Evolutionary conservation across 2,888 invertebrate species (phyloP), one percentile per base, ranked within the genome.

Genomic region (Geotrupes spiniger): DNA sequence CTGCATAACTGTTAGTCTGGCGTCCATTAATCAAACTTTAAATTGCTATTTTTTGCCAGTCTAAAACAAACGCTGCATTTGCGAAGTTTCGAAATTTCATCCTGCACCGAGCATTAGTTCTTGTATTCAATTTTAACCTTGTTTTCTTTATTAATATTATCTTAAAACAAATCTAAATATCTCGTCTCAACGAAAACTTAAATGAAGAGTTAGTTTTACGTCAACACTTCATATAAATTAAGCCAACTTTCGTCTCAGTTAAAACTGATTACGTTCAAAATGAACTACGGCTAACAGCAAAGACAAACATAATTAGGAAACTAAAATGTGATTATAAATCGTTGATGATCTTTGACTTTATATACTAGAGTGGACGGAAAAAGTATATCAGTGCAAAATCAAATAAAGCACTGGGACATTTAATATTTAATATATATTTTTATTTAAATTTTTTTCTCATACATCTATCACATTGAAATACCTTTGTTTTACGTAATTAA

Each of bases 1-100:
- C 55, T 62, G 62, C 62, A 59, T 59, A 62, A 60, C 62, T 58
- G 61, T 60, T 53, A 59, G 61, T 61, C 62, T 62, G 60, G 59
- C 59, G 59, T 62, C 62, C 63, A 63, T 64, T 64, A 64, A 64
- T 64, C 64, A 63, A 64, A 64, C 57, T 63, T 64, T 63, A 63
- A 63, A 64, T 64, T 64, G 62, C 60, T 45, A 56, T 62, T 64
- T 62, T 63, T 63, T 62, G 53, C 53, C 38, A 52, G 57, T 57
- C 60, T 58, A 54, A 58, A 59, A 52, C 61, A 58, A 62, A 56
- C 58, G 59, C 61, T 49, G 56, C 53, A 43, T 59, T 54, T 51
- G 52, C 51, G 54, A 63, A 63, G 57, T 61, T 63, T 60, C 54
- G 49, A 58, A 64, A 61, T 63, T 63, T 62, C 62, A 62, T 62